These are phyloP conservation scores for Urocolius indicus DNA, from an alignment of 2,113 vertebrate species.

Conservation along the genomic window DNA sequence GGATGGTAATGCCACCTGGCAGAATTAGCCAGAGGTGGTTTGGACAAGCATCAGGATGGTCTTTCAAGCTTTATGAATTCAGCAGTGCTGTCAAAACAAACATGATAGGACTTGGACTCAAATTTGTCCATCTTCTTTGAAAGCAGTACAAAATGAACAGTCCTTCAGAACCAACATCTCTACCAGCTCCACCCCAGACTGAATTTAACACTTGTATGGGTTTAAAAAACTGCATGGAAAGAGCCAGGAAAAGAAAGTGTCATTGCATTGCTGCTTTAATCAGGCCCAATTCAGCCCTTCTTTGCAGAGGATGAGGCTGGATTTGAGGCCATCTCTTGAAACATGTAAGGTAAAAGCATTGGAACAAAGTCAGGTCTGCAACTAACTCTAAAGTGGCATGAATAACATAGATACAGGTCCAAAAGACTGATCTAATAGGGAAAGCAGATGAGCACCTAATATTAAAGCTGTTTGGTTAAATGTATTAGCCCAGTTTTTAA, in stretches of 20 bases:
- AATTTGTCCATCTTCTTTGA: background rate
- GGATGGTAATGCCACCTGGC: background rate
- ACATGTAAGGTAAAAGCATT: fast-evolving
- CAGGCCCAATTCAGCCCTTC: background rate
- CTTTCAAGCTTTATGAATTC: background rate
- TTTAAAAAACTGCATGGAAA: background rate
- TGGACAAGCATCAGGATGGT: background rate
- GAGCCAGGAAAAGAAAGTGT: background rate
- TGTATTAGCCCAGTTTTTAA: slow-evolving; percentile 26
- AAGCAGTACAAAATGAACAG: background rate
- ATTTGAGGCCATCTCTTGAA: background rate
- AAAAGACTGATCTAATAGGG: background rate
- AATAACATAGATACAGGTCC: background rate
- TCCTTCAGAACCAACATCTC: background rate
- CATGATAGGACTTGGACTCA: background rate
- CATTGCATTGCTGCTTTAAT: background rate
- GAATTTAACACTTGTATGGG: background rate
- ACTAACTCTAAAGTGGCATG: background rate
- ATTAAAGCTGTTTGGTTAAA: slow-evolving; percentile 24
- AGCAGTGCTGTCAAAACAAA: background rate
- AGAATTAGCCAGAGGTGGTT: background rate
- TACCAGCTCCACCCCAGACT: background rate
- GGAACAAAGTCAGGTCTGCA: background rate
- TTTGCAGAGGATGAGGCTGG: background rate
- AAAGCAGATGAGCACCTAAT: slow-evolving; percentile 33